Conservation (phyloP, 2,113 vertebrate species). For the Zosterops lateralis region DNA sequence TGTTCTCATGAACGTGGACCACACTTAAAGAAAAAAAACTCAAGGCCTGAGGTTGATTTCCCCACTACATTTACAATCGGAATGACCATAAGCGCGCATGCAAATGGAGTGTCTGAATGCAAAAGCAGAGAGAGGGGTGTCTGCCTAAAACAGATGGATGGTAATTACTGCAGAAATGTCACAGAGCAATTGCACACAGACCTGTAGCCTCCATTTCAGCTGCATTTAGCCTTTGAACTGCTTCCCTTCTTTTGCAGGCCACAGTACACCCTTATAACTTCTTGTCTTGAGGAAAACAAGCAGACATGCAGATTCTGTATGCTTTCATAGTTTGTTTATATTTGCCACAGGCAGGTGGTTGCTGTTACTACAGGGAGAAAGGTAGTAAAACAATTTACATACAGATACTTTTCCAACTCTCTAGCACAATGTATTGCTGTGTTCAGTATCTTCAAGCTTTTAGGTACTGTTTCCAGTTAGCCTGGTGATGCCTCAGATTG, state of each 20-base stretch:
- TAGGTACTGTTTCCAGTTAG: background rate
- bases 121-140: conserved; percentile 5
- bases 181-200: background rate
- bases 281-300: background rate
- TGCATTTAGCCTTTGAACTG: conserved; percentile 18
- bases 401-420: background rate
- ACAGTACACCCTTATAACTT: background rate
- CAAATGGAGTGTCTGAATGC: background rate
- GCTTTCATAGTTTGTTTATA: background rate
- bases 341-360: background rate
- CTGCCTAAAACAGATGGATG: background rate
- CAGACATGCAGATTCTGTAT: background rate
- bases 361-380: background rate
- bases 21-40: background rate
- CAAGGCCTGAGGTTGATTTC: background rate
- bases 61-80: background rate
- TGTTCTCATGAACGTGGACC: background rate
- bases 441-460: background rate
- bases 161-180: conserved; percentile 37
- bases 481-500: background rate
- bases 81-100: background rate
- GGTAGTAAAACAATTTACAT: background rate
- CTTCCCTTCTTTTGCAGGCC: background rate
- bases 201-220: conserved; percentile 15
- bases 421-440: background rate